Base-by-base conservation (phyloP, 2,888 invertebrate species). In the Lycaena phlaeas region DNA sequence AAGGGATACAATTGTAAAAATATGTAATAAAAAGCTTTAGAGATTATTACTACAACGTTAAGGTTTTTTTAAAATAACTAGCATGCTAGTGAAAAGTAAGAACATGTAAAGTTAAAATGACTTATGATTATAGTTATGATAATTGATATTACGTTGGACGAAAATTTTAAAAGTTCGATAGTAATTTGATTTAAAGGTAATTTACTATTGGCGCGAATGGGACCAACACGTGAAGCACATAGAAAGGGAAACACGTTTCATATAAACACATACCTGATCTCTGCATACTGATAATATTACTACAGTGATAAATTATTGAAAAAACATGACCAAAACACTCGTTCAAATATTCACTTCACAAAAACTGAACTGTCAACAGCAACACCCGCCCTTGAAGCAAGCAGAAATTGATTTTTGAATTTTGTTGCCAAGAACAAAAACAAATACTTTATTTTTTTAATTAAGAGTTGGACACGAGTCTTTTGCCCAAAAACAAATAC, bases 361-460 rank as follows among this genome's bases (percentile, higher is more conserved):
- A 42, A 36, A 43, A 48, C 52, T 37, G 44, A 76, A 72, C 75
- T 78, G 78, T 78, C 81, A 79, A 78, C 70, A 66, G 57, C 60
- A 61, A 63, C 68, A 68, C 74, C 78, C 82, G 77, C 81, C 81
- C 81, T 65, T 63, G 58, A 58, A 60, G 60, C 63, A 64, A 62
- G 63, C 60, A 68, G 61, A 68, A 77, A 68, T 67, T 68, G 67
- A 67, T 82, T 84, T 82, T 81, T 74, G 61, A 56, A 60, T 46
- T 56, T 61, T 49, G 46, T 73, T 74, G 68, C 74, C 66, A 66
- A 27, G 36, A 2, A 14, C 26, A 14, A 42, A 44, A 36, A 14
- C 14, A 10, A 7, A 6, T 15, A 15, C 14, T 11, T n/a, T 12
- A 14, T 12, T 38, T 14, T 27, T 38, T n/a, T n/a, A n/a, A n/a